Conservation (phyloP, 2,797 vertebrate genomes). For the Sebastes miniatus region DNA sequence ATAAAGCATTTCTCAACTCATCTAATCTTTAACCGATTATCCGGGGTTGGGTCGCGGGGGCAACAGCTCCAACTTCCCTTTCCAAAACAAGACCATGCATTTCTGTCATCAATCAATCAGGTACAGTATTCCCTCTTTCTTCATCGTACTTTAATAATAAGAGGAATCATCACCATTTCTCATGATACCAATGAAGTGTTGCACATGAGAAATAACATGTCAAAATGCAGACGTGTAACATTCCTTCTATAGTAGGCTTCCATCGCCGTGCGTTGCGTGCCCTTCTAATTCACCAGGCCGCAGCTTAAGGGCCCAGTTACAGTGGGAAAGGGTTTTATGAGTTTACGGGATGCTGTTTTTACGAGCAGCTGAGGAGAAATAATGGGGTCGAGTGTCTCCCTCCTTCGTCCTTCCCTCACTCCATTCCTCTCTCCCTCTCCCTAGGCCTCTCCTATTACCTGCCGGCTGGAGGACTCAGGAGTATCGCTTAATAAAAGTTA, state of each 20-base stretch:
- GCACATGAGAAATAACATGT: background rate
- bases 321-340: slow-evolving; percentile 74
- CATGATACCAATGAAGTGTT: background rate
- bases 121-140: background rate
- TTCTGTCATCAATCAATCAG: background rate
- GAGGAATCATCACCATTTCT: background rate
- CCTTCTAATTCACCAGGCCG: slow-evolving; percentile 64
- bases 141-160: background rate
- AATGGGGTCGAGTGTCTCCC: slow-evolving; percentile 77
- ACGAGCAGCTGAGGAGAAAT: slow-evolving; percentile 76
- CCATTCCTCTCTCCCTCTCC: slow-evolving; percentile 62
- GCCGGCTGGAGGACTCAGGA: slow-evolving; percentile 79
- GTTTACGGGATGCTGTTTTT: slow-evolving; percentile 79
- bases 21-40: no score
- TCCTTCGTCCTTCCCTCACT: slow-evolving; percentile 71
- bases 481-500: slow-evolving; percentile 86
- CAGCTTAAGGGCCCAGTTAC: slow-evolving; percentile 68
- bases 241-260: slow-evolving; percentile 38
- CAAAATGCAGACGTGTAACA: slow-evolving; percentile 16
- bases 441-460: slow-evolving; percentile 80
- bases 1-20: no score
- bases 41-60: no score
- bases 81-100: background rate
- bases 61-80: no score
- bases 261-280: slow-evolving; percentile 33